Evolutionary conservation across 2,113 vertebrate genomes (phyloP).

Genomic region (Heterotilapia buettikoferi): DNA sequence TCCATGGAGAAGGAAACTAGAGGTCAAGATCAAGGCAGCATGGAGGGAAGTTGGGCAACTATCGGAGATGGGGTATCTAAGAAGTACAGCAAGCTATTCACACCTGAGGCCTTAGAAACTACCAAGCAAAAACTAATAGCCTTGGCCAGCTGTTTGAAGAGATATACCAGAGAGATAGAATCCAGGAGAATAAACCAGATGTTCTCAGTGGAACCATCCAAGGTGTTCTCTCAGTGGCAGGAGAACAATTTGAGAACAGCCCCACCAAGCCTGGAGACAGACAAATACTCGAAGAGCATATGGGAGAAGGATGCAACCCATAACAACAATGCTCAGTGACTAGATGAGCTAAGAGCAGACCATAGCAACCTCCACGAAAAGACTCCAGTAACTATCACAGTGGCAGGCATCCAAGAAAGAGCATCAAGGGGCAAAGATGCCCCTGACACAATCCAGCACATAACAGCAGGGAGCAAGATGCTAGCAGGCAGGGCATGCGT

Average conservation of each 20-base stretch:
- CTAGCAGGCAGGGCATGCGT: rapidly evolving
- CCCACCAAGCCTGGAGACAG: background rate
- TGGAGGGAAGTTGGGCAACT: background rate
- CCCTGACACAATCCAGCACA: rapidly evolving
- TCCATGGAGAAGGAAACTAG: rapidly evolving
- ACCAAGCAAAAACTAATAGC: background rate
- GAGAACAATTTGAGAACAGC: background rate
- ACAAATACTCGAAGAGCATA: background rate
- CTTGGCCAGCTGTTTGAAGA: background rate
- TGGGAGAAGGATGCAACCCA: background rate
- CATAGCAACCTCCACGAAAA: background rate
- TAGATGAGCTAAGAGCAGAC: background rate
- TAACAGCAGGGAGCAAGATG: background rate
- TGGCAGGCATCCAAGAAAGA: background rate
- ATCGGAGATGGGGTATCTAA: background rate
- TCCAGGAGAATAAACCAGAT: background rate
- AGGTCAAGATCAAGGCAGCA: background rate
- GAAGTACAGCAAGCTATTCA: background rate
- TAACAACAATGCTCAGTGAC: background rate
- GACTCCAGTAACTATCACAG: background rate
- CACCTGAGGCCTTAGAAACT: background rate
- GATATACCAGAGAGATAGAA: background rate
- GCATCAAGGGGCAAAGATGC: rapidly evolving
- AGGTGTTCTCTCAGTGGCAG: too few relatives aligned
- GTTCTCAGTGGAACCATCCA: background rate